Percentiles rank a stretch among this genome's conserved stretches.
These are phyloP conservation scores for Andricus curvator DNA, from an alignment of 2,888 invertebrate species.

Conservation along the genomic window DNA sequence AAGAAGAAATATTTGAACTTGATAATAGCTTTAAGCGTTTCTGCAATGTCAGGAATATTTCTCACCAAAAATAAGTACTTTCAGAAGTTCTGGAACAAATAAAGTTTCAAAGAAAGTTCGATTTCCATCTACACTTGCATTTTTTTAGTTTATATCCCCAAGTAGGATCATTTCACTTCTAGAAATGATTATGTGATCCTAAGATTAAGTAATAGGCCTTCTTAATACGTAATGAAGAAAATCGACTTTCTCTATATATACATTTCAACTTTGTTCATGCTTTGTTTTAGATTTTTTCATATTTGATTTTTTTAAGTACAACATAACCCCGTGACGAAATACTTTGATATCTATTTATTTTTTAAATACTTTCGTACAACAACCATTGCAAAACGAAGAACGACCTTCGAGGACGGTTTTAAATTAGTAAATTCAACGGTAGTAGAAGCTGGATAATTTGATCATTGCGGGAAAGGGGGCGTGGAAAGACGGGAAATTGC, in stretches of 20 bases:
- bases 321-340: background rate
- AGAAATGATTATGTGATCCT: background rate
- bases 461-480: conserved; percentile 93
- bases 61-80: conserved; percentile 61
- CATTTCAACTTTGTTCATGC: background rate
- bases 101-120: conserved; percentile 24
- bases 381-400: background rate
- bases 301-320: background rate
- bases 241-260: background rate
- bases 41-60: conserved; percentile 64
- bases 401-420: background rate
- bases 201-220: background rate
- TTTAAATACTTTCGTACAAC: background rate
- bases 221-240: background rate
- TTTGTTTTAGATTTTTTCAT: background rate
- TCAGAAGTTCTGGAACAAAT: conserved; percentile 60
- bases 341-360: conserved; percentile 24
- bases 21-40: conserved; percentile 61
- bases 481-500: conserved; percentile 92
- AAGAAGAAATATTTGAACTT: conserved; percentile 62
- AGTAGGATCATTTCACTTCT: background rate
- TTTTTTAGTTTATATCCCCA: background rate
- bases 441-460: conserved; percentile 79
- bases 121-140: background rate
- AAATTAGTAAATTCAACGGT: conserved; percentile 57